Base-by-base conservation (phyloP, 2,113 vertebrate species). In the Centropristis striata region DNA sequence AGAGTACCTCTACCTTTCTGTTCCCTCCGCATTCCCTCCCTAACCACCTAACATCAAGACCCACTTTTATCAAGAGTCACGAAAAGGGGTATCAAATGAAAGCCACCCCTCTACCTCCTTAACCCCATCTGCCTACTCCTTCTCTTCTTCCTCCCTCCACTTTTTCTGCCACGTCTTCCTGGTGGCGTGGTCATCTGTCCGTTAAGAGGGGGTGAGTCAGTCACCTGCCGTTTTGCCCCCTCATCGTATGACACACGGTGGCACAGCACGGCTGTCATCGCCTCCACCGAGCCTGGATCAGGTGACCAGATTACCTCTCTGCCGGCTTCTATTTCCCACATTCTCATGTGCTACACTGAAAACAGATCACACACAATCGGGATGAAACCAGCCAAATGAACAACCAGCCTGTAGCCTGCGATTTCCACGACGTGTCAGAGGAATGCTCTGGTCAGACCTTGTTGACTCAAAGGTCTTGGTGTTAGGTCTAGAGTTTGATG, bases 191-290 rank as follows among this genome's bases (percentile, higher is more conserved):
- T 90, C 81, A 69, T 87, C 87, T 87, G 83, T 90, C 87, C 83
- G 63, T 87, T 86, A 79, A 80, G 74, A 86, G 51, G 68, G 76
- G 80, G 70, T 75, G 86, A 88, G 83, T 85, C 82, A 89, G 61
- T 93, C 86, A 89, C 88, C 90, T 89, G 78, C 69, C 77, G 21
- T 69, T 88, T 90, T 82, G 89, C 90, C 79, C 80, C 89, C 88
- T 93, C 86, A 86, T 94, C 84, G 13, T 85, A 93, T 93, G 89
- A 92, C 92, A 92, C 83, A 83, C 73, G 75, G 86, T 89, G 81
- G 87, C 89, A 86, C 90, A 86, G 84, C 83, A 78, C n/a, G 71
- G 75, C 90, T 93, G 92, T 93, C 92, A 92, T 83, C 71, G 57
- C 89, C 77, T 70, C 73, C 71, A 61, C 80, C 57, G 27, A 57